Evolutionary conservation across 2,113 vertebrate genomes (phyloP).

Genomic region (Atrichornis clamosus): DNA sequence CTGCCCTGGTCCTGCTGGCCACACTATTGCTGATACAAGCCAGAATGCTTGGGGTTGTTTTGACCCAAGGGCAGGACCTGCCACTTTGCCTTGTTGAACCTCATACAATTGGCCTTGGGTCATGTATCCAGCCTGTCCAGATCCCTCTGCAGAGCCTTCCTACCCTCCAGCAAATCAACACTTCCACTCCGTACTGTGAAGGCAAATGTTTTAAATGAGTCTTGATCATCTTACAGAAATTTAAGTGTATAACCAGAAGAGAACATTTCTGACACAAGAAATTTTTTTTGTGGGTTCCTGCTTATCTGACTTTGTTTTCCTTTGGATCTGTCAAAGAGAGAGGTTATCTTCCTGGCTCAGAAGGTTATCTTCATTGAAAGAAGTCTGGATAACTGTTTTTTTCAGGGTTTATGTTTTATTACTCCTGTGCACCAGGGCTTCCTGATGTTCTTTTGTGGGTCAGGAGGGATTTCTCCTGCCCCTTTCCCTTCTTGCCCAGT

Average conservation of each 20-base stretch:
- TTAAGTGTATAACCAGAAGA: not conserved
- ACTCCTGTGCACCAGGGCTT: not conserved
- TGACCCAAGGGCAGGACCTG: not conserved
- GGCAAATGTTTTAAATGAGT: not conserved
- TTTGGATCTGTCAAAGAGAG: not conserved
- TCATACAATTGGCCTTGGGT: not conserved
- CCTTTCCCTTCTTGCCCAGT: not conserved
- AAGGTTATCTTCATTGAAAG: not conserved
- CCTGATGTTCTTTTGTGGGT: not conserved
- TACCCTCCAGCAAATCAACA: not conserved
- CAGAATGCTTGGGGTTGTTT: not conserved
- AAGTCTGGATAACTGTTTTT: not conserved
- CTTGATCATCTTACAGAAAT: not conserved
- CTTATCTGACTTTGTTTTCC: not conserved
- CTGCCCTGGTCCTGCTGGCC: not conserved
- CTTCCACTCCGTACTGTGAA: not conserved
- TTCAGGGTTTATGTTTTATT: not conserved
- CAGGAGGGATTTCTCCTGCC: not conserved
- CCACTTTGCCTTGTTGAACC: not conserved
- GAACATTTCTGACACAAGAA: not conserved
- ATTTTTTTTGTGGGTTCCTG: not conserved
- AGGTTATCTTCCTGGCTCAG: not conserved
- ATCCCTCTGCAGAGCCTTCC: not conserved
- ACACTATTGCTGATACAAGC: not conserved
- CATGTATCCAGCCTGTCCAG: not conserved